Evolutionary conservation across 2,113 vertebrate genomes (phyloP), one percentile per base, ranked within the genome.

Genomic region (Hippocampus abdominalis): DNA sequence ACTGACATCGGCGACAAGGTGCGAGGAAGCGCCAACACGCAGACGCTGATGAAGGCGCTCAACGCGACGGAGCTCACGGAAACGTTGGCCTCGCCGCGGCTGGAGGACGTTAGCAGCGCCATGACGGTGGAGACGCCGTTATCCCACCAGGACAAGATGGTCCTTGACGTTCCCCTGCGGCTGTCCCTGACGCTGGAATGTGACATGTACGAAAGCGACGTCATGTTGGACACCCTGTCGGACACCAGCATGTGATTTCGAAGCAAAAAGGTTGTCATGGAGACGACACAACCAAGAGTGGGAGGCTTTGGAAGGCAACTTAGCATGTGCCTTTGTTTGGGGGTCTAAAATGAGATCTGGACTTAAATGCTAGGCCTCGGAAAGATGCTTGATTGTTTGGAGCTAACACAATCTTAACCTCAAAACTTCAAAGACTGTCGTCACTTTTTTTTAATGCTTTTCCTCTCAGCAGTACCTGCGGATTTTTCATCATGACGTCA

Each of bases 151-250:
- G 94, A 94, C 76, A 97, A 97, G 88, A 84, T 89, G 77, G 91
- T 92, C 57, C 88, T 93, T 36, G 96, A 96, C 70, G 87, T 91
- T 8, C 93, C 93, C 42, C 93, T 94, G 66, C 92, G 93, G 2
- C 81, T 94, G 71, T 94, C 96, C 75, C 92, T 98, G 77, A 91
- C 94, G 1, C 93, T 98, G 73, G 97, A 99, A 88, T 97, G 96
- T 25, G 96, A 98, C 87, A 96, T 98, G 95, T 97, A 95, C 16
- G 97, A 99, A 91, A 98, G 94, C 61, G 96, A 98, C 81, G 94
- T 98, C 93, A 98, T 98, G 95, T 86, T 98, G 81, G 96, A 98
- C 90, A 97, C 96, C 0, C 92, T 99, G 93, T 99, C 97, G 44
- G 97, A 98, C 90, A 95, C 96, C 46, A 98, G 96, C 80, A 95